A percentile compares a stretch with the other conserved stretches of the same genome.
Evolutionary conservation across 2,797 vertebrate genomes (phyloP).

Genomic region (Cryptoprocta ferox): DNA sequence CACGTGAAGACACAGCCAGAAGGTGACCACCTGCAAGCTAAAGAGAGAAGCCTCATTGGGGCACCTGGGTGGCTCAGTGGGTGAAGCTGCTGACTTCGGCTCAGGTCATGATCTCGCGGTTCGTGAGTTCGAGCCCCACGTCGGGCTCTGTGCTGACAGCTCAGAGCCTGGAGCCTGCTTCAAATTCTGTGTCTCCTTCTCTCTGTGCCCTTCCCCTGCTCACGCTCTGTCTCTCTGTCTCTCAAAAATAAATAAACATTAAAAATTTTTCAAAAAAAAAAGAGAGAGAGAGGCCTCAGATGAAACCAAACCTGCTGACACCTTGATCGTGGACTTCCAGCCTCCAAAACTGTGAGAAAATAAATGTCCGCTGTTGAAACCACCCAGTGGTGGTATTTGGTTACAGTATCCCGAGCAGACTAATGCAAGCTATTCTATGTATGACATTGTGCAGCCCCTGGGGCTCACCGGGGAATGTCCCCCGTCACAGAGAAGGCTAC

Average conservation of each 20-base stretch:
- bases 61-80: too few relatives aligned
- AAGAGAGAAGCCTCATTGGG: background rate
- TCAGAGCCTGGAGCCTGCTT: too few relatives aligned
- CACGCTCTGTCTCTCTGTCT: too few relatives aligned
- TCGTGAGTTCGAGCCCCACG: too few relatives aligned
- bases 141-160: too few relatives aligned
- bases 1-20: background rate
- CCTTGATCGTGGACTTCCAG: background rate
- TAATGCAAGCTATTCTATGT: background rate
- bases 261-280: background rate
- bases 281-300: background rate
- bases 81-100: too few relatives aligned
- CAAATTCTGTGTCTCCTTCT: too few relatives aligned
- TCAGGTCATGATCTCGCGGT: too few relatives aligned
- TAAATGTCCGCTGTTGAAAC: background rate
- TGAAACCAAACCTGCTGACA: background rate
- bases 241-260: too few relatives aligned
- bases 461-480: background rate
- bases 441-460: background rate
- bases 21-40: background rate
- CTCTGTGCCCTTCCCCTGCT: too few relatives aligned
- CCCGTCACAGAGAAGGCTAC: background rate
- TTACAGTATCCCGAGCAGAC: background rate
- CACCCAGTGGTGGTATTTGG: background rate
- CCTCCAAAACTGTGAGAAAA: conserved; percentile 38